Conservation (phyloP, 1,140 invertebrate species). For the Nomia melanderi region DNA sequence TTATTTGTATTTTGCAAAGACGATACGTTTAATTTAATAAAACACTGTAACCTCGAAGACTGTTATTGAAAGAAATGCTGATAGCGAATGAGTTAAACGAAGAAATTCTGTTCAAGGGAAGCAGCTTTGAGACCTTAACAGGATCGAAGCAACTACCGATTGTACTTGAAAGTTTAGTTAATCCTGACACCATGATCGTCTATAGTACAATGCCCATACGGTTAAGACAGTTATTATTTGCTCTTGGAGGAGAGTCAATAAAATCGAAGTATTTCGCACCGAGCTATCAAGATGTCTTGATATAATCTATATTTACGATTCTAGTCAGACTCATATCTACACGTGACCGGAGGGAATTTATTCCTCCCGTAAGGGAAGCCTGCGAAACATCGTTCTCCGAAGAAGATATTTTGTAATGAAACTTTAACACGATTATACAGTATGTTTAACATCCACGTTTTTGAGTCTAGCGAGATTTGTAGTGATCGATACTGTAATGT, state of each 20-base stretch:
- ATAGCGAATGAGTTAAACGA: too few species aligned
- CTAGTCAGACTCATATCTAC: slow-evolving; percentile 3
- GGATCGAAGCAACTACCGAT: not conserved
- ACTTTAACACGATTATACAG: not conserved
- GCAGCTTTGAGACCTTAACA: not conserved
- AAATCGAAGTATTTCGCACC: not conserved
- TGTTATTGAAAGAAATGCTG: too few species aligned
- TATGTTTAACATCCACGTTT: not conserved
- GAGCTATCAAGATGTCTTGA: not conserved
- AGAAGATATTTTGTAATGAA: not conserved
- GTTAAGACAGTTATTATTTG: not conserved
- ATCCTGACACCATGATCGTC: too few species aligned
- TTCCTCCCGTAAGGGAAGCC: not conserved
- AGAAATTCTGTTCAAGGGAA: too few species aligned
- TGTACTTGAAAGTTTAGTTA: not conserved
- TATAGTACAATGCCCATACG: not conserved
- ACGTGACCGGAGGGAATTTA: not conserved
- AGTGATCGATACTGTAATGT: not conserved
- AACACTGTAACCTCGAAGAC: too few species aligned
- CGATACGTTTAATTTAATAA: too few species aligned
- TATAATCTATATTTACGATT: not conserved
- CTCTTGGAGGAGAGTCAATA: not conserved
- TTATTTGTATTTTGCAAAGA: too few species aligned
- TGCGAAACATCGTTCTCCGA: too few species aligned
- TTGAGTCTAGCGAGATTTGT: not conserved